These are phyloP conservation scores for Crocallis elinguaria DNA, from an alignment of 2,888 invertebrate species.

Conservation along the genomic window DNA sequence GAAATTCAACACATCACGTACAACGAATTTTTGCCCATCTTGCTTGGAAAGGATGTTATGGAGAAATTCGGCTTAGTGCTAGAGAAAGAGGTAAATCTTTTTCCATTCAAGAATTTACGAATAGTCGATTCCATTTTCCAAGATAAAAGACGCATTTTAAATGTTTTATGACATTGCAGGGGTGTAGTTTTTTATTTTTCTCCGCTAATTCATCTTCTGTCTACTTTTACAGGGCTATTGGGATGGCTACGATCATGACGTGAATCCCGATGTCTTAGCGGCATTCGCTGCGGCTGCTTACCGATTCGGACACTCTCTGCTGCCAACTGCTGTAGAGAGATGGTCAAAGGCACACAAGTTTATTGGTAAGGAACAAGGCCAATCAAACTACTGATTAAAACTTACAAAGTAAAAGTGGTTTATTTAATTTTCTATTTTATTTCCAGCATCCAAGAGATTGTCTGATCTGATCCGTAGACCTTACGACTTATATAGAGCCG, in stretches of 20 bases:
- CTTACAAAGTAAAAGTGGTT: neutral
- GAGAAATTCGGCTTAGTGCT: conserved; percentile 94
- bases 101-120: no score
- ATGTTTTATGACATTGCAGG: no score
- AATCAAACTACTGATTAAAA: neutral
- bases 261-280: conserved; percentile 95
- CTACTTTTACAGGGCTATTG: conserved; percentile 87
- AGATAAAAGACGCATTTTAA: no score
- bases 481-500: conserved; percentile 95
- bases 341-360: conserved; percentile 98
- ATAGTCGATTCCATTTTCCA: no score
- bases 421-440: conserved; percentile 8
- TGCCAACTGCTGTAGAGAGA: conserved; percentile 95
- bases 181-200: neutral
- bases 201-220: neutral
- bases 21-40: conserved; percentile 95
- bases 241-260: conserved; percentile 92
- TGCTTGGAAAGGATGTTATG: conserved; percentile 96
- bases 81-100: conserved; percentile 90
- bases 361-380: conserved; percentile 86
- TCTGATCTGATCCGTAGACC: conserved; percentile 95
- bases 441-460: conserved; percentile 92
- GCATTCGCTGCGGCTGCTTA: conserved; percentile 97
- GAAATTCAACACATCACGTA: conserved; percentile 95
- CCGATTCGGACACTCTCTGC: conserved; percentile 94